Percentiles rank a stretch among this genome's conserved stretches.
Evolutionary conservation across 2,113 vertebrate genomes (phyloP).

Genomic region (Macaca mulatta): DNA sequence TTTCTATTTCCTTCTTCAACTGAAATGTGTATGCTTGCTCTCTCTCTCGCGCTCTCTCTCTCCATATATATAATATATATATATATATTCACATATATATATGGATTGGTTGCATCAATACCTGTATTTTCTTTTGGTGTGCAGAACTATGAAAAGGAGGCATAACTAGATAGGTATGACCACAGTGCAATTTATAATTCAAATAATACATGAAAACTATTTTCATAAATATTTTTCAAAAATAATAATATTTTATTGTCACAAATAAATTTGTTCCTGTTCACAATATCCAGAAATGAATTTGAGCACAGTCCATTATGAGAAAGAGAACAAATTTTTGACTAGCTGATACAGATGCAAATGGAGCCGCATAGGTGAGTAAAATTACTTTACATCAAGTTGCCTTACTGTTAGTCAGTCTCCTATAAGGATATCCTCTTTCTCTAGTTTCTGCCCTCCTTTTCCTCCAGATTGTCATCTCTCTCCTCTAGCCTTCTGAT

Average conservation of each 20-base stretch:
- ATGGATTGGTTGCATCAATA: not conserved
- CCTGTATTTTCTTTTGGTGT: not conserved
- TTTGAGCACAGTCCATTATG: not conserved
- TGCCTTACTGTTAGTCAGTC: not conserved
- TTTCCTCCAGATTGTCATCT: not conserved
- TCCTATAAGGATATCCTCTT: not conserved
- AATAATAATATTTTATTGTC: not conserved
- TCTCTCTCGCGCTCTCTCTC: not conserved
- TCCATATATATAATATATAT: no score
- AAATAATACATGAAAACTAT: not conserved
- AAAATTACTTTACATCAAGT: not conserved
- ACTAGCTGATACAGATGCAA: not conserved
- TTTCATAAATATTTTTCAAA: not conserved
- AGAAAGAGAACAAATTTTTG: not conserved
- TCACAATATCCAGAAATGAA: not conserved
- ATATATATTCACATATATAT: not conserved
- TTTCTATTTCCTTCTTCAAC: not conserved
- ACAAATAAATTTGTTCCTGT: not conserved
- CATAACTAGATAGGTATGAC: not conserved
- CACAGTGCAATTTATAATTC: not conserved
- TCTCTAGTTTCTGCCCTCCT: not conserved
- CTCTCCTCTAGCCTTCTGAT: not conserved
- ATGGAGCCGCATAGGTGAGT: not conserved
- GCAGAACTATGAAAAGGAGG: not conserved
- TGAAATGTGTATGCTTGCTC: not conserved